Evolutionary conservation across 2,888 invertebrate species (phyloP).

Genomic region (Germaria angustata): DNA sequence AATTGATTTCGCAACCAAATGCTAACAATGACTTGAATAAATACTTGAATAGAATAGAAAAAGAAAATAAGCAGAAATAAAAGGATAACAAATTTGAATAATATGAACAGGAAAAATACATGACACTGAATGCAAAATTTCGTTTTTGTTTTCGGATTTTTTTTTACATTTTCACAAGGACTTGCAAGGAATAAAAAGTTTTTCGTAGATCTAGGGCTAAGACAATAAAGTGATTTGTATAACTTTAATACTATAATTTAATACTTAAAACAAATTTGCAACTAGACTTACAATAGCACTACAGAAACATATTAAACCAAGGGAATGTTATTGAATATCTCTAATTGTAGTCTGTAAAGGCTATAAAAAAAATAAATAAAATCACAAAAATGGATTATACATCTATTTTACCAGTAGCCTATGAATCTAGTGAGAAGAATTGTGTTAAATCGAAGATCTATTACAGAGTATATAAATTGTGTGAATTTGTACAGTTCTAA

Average conservation of each 20-base stretch:
- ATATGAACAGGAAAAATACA: constrained; percentile 53
- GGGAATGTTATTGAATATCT: too few species aligned
- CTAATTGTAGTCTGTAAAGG: too few species aligned
- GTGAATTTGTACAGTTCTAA: too few species aligned
- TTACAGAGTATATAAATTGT: too few species aligned
- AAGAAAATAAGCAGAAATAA: constrained; percentile 4
- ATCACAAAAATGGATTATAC: too few species aligned
- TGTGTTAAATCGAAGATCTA: too few species aligned
- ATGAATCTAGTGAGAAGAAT: too few species aligned
- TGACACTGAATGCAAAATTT: constrained; percentile 46
- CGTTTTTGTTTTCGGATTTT: too few species aligned
- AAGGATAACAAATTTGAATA: constrained; percentile 33
- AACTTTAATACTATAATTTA: not conserved
- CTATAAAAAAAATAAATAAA: too few species aligned
- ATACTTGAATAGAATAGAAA: constrained; percentile 3
- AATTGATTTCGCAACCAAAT: constrained; percentile 1
- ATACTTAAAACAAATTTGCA: not conserved
- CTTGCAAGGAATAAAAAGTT: not conserved
- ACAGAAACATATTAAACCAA: too few species aligned
- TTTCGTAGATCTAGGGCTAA: too few species aligned
- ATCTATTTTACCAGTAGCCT: too few species aligned
- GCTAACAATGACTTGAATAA: constrained; percentile 47
- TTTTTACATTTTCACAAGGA: constrained; percentile 26
- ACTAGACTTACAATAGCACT: not conserved
- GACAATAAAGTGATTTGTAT: not conserved